These are phyloP conservation scores for Callipepla californica DNA, from an alignment of 2,113 vertebrate genomes.

Conservation along the genomic window DNA sequence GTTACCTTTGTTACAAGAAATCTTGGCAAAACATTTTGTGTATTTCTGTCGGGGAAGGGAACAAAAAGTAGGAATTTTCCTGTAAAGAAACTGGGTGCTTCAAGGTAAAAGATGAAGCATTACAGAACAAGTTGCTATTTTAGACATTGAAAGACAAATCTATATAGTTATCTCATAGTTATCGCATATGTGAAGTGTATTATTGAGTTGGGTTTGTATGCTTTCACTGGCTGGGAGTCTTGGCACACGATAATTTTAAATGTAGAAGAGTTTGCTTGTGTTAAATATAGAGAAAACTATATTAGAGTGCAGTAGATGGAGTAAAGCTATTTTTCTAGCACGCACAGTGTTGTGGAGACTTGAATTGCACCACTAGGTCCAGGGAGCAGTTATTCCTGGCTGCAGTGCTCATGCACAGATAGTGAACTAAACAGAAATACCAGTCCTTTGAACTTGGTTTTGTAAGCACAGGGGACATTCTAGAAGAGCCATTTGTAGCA, in stretches of 20 bases:
- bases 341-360: neutral
- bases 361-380: neutral
- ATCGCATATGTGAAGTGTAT: rapidly evolving
- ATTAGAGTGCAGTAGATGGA: neutral
- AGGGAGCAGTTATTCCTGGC: neutral
- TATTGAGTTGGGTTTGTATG: neutral
- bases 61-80: neutral
- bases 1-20: neutral
- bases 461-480: neutral
- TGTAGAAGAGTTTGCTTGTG: neutral
- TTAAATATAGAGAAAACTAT: neutral
- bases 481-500: neutral
- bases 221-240: neutral
- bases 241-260: neutral
- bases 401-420: neutral
- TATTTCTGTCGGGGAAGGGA: neutral
- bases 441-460: neutral
- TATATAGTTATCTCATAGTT: neutral
- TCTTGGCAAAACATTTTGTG: neutral
- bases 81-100: neutral
- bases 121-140: neutral
- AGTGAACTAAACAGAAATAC: neutral
- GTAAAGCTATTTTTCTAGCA: neutral
- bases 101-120: neutral
- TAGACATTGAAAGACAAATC: neutral